Base-by-base conservation (phyloP, 1,140 invertebrate species). In the Venturia canescens region DNA sequence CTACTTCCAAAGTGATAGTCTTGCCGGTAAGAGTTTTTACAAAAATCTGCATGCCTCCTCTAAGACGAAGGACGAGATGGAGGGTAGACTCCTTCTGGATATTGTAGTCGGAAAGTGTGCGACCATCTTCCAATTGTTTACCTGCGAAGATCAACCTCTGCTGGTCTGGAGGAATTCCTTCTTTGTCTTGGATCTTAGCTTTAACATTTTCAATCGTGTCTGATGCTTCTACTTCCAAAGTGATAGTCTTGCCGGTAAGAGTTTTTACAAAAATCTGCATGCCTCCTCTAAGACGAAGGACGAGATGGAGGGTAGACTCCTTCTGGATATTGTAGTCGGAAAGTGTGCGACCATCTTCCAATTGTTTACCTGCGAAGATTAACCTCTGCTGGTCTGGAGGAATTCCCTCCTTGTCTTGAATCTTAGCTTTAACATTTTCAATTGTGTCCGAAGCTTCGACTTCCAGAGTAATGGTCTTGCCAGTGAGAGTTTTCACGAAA, bases 71-170 rank as follows among this genome's bases (percentile, higher is more conserved):
- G 1, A 96, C 95, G 79, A 96, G 87, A 88, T 97, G 95, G 1
- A 95, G 91, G 7, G 95, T 96, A 0, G 95, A 96, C 86, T 96
- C 96, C 83, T 96, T 96, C 83, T 96, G 95, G 83, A 96, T 96
- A 82, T 96, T 96, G 87, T 96, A 96, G 74, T 94, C 94, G 0
- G 93, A 93, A 0, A 95, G 86, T 0, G 93, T 92, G 3, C 94
- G 91, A 0, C 94, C 94, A 91, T 95, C 94, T 88, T 96, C 95
- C 9, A 96, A 87, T 87, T 96, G 95, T 86, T 95, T 95, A 15
- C 96, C 96, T 83, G 93, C 95, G 95, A 84, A 82, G n/a, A n/a
- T n/a, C n/a, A n/a, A n/a, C n/a, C n/a, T n/a, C n/a, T n/a, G n/a
- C n/a, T n/a, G n/a, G n/a, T n/a, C n/a, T n/a, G n/a, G n/a, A n/a